Base-by-base conservation (phyloP, 23 tunicate genomes). In the Corella eumyota region DNA sequence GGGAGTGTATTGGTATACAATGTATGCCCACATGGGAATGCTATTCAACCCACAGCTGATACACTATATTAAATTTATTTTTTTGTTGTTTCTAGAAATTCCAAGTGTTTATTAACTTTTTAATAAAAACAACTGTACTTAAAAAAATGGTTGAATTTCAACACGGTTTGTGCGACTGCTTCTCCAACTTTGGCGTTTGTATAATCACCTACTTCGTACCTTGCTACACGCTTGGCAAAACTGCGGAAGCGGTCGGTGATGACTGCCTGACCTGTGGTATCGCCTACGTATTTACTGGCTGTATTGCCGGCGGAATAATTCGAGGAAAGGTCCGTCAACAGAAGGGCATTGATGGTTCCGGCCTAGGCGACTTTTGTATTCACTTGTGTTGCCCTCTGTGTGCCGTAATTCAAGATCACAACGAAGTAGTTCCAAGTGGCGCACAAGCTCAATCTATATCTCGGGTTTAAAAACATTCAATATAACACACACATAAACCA, bases 171-270 rank as follows among this genome's bases (percentile, higher is more conserved):
- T 73, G 34, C 46, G 79, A 79, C 0, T 81, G 90, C 32, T 81
- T 72, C 51, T 79, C 72, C 74, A 81, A 81, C 69, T 81, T 74
- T 71, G 67, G 79, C 24, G 56, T 81, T 0, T 81, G 90, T 61
- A 65, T 81, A 7, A 59, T 81, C 50, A 50, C 74, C 19, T 72
- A 57, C 57, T 64, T 81, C 34, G 50, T 65, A 9, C 90, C 90
- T 11, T 81, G 79, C 57, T 81, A 72, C 60, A 73, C 74, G 7
- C 45, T 81, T n/a, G 90, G 90, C 52, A 72, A 81, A 60, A 81
- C 90, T 3, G 90, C 90, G 3, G 90, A 81, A 65, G 74, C 79
- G 2, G 69, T 81, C 3, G 90, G 90, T 0, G 79, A 72, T 23
- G 34, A 37, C 37, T 73, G 79, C 50, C 31, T 49, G n/a, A 32